Conservation (phyloP, 2,888 invertebrate species). For the Podabrus alpinus region DNA sequence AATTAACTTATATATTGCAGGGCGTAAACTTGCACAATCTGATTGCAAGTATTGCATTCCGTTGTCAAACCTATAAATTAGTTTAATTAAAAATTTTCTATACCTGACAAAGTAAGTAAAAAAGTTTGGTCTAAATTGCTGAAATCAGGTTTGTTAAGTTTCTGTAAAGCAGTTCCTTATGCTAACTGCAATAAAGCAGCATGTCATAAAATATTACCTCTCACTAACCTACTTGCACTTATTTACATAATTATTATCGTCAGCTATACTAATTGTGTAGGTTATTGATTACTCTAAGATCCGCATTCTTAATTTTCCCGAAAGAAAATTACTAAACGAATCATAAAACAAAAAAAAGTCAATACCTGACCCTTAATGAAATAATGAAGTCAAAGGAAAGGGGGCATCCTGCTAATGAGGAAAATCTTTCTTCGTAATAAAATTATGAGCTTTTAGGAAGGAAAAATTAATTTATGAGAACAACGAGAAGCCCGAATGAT, state of each 20-base stretch:
- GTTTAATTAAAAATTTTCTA: constrained; percentile 9
- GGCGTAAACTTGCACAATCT: neutral
- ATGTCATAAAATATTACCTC: constrained; percentile 40
- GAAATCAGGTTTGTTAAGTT: constrained; percentile 34
- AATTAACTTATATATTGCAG: neutral
- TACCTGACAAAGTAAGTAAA: constrained; percentile 1
- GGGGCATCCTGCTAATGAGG: neutral
- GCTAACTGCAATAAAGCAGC: constrained; percentile 32
- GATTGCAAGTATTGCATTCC: neutral
- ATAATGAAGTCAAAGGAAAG: neutral
- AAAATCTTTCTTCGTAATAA: neutral
- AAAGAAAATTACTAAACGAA: neutral
- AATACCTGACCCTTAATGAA: neutral
- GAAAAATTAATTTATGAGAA: neutral
- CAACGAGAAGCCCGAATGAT: neutral
- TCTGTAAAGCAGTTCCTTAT: constrained; percentile 36
- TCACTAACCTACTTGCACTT: constrained; percentile 41
- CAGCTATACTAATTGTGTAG: constrained; percentile 29
- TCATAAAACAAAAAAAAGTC: neutral
- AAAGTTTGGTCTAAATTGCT: constrained; percentile 34
- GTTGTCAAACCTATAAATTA: constrained; percentile 11
- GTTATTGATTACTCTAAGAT: constrained; percentile 33
- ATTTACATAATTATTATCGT: constrained; percentile 42
- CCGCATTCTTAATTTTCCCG: constrained; percentile 27
- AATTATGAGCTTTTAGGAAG: neutral